phyloP scores from a whole-genome alignment of 2,113 vertebrate species.

The Aspidoscelis tigris region DNA sequence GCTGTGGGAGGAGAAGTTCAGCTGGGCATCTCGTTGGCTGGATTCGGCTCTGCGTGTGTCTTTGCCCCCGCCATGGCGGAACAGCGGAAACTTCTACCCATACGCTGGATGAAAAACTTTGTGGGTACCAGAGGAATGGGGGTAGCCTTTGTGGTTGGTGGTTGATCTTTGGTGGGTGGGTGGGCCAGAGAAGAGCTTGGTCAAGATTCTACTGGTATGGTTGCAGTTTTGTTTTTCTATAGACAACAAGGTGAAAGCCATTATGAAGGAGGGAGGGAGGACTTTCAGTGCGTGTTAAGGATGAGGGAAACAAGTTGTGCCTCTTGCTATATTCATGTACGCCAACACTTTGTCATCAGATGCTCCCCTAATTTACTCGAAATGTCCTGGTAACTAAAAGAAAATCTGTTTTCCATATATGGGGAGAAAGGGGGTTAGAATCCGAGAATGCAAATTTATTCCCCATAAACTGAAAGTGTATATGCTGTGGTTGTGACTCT shows the following conservation, averaged over 20 bases:
- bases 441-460: constrained; percentile 61
- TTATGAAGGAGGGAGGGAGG: constrained; percentile 51
- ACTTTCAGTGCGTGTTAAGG: constrained; percentile 34
- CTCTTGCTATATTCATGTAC: constrained; percentile 57
- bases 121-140: constrained; percentile 47
- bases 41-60: constrained; percentile 32
- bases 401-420: constrained; percentile 53
- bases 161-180: constrained; percentile 18
- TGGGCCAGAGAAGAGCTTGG: constrained; percentile 17
- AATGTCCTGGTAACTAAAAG: constrained; percentile 55
- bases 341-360: constrained; percentile 58
- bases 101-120: constrained; percentile 50
- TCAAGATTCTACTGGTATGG: constrained; percentile 37
- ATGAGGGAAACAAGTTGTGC: constrained; percentile 52
- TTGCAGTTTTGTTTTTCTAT: constrained; percentile 24
- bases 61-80: constrained; percentile 32
- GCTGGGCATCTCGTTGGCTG: constrained; percentile 38
- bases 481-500: constrained; percentile 70
- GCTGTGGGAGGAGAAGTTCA: not conserved
- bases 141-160: constrained; percentile 21
- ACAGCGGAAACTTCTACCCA: constrained; percentile 50
- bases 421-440: constrained; percentile 58
- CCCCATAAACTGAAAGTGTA: constrained; percentile 57
- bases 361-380: constrained; percentile 58
- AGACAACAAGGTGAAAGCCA: constrained; percentile 62